Evolutionary conservation across 2,113 vertebrate species (phyloP), one percentile per base, ranked within the genome.

Genomic region (Cheilinus undulatus): DNA sequence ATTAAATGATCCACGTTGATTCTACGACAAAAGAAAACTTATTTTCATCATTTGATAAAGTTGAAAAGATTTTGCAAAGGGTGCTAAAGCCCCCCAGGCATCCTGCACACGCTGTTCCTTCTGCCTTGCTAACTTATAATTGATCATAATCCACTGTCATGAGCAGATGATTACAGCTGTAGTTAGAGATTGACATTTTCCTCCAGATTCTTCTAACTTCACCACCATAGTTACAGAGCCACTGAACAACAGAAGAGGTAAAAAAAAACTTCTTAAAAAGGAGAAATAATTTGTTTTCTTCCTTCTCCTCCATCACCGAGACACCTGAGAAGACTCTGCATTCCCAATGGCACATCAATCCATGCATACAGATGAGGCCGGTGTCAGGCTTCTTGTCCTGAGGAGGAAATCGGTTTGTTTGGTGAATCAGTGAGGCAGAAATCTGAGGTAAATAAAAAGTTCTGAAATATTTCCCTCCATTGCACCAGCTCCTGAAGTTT

Each of bases 241-340:
- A 63, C 62, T 43, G 56, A 42, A 42, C 38, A 15, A 68, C 43
- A 22, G n/a, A 50, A 22, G n/a, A 72, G n/a, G n/a, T n/a, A n/a
- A 52, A 52, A 53, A 30, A 19, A 64, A 58, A 54, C 11, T 11
- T 34, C 1, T 23, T 17, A 58, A 58, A 63, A 57, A 40, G 48
- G 27, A 46, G 14, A 27, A 48, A 71, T 68, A 53, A 80, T 85
- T 82, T 56, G 58, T 87, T 81, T 79, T 80, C 48, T n/a, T 74
- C 30, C 49, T 62, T 69, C 68, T 61, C 40, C 24, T 78, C 62
- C 45, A 76, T 78, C 74, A 69, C 53, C 28, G 59, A 73, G 74
- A 73, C 63, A 80, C 52, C 58, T 80, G 70, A 70, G 53, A 54
- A 79, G 71, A 27, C 42, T 14, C 22, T 70, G 63, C 56, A 66